Conservation (phyloP, 2,888 invertebrate species). For the Sesia apiformis region DNA sequence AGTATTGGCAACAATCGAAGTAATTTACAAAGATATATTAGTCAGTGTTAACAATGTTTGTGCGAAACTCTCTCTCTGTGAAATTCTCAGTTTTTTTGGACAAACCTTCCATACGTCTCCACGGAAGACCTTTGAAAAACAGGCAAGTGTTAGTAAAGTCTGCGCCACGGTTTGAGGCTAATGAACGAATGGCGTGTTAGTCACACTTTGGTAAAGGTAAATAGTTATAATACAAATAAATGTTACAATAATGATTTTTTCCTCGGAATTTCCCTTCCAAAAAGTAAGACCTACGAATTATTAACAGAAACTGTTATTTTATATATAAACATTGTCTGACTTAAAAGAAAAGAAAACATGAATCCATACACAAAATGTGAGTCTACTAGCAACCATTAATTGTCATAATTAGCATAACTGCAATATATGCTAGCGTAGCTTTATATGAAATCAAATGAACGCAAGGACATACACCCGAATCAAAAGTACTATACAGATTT, state of each 20-base stretch:
- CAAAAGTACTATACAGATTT: too few species aligned
- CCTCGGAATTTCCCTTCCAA: neutral
- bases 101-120: conserved; percentile 80
- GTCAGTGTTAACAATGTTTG: conserved; percentile 42
- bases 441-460: too few species aligned
- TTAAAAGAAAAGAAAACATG: too few species aligned
- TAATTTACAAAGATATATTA: conserved; percentile 21
- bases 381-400: too few species aligned
- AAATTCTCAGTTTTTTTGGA: conserved; percentile 52
- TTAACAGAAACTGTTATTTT: neutral
- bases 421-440: too few species aligned
- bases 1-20: conserved; percentile 50
- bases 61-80: conserved; percentile 60
- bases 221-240: neutral
- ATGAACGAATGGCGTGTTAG: conserved; percentile 25
- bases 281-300: neutral
- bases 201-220: conserved; percentile 8
- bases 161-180: conserved; percentile 59
- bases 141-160: conserved; percentile 61
- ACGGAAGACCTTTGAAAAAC: conserved; percentile 77
- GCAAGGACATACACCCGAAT: too few species aligned
- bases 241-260: neutral
- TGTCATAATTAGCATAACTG: too few species aligned
- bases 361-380: too few species aligned
- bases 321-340: too few species aligned